These are phyloP conservation scores for Apamea epomidion DNA, from an alignment of 2,888 invertebrate species.

Conservation along the genomic window DNA sequence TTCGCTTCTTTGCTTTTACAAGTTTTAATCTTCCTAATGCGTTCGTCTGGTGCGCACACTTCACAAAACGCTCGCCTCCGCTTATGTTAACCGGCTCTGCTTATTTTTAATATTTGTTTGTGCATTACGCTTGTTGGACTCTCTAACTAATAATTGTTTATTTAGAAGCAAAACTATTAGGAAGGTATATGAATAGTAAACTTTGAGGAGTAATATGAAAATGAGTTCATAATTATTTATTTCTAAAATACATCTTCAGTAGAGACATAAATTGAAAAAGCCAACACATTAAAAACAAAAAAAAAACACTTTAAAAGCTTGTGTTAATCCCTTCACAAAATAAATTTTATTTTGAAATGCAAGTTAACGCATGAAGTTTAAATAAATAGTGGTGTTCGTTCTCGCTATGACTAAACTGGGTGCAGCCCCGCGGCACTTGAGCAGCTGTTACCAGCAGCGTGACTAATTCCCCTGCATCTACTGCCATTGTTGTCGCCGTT, in stretches of 20 bases:
- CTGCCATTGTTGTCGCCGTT: conserved; percentile 69
- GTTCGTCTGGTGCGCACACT: conserved; percentile 80
- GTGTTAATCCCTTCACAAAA: conserved; percentile 9
- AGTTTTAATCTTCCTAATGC: conserved; percentile 90
- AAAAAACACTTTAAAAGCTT: conserved; percentile 5
- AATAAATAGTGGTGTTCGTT: conserved; percentile 42
- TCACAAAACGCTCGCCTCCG: conserved; percentile 79
- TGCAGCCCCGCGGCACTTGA: conserved; percentile 61
- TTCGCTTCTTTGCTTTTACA: conserved; percentile 85
- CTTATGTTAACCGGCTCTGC: conserved; percentile 75
- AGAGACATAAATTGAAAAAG: conserved; percentile 1
- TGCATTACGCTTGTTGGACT: conserved; percentile 38
- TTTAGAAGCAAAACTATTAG: neutral
- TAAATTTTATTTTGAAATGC: conserved; percentile 12
- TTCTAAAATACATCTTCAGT: neutral
- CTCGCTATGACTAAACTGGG: conserved; percentile 59
- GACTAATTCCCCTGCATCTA: conserved; percentile 71
- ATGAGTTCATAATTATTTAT: neutral
- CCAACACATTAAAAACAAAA: neutral
- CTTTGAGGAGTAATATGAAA: neutral
- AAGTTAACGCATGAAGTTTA: conserved; percentile 15
- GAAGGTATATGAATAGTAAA: neutral
- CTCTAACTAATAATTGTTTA: conserved; percentile 17
- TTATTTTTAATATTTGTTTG: conserved; percentile 75
- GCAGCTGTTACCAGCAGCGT: conserved; percentile 66